Evolutionary conservation across 2,888 invertebrate species (phyloP).

Genomic region (Eupithecia exiguata): DNA sequence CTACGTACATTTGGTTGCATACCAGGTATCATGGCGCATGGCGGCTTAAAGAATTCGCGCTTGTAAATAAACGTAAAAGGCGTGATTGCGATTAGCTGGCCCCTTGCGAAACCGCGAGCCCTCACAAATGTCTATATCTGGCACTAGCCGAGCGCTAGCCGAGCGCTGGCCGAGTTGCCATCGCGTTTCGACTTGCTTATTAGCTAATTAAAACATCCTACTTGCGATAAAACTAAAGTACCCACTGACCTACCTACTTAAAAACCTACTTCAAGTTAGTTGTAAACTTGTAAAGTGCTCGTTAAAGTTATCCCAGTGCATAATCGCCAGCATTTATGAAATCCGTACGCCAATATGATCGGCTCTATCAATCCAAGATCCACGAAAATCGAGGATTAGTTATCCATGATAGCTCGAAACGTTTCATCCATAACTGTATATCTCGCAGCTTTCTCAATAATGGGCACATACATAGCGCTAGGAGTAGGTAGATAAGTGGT

Average conservation of each 20-base stretch:
- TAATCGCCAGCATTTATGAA: not conserved
- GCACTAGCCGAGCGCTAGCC: constrained; percentile 17
- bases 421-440: not conserved
- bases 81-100: constrained; percentile 27
- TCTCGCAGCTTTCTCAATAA: not conserved
- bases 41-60: constrained; percentile 36
- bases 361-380: not conserved
- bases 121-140: constrained; percentile 34
- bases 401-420: no score
- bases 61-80: constrained; percentile 41
- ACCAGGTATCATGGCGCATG: constrained; percentile 16
- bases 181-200: constrained; percentile 23
- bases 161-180: constrained; percentile 16
- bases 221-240: constrained; percentile 12
- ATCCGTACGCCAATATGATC: not conserved
- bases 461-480: not conserved
- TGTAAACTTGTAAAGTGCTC: not conserved
- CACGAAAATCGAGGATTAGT: no score
- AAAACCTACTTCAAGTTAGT: not conserved
- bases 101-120: constrained; percentile 30
- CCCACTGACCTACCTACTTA: not conserved
- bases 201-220: constrained; percentile 36
- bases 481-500: not conserved
- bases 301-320: not conserved
- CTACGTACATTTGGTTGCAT: constrained; percentile 21